These are phyloP conservation scores for Bicyclus anynana DNA, from an alignment of 1,140 invertebrate species.

Conservation along the genomic window DNA sequence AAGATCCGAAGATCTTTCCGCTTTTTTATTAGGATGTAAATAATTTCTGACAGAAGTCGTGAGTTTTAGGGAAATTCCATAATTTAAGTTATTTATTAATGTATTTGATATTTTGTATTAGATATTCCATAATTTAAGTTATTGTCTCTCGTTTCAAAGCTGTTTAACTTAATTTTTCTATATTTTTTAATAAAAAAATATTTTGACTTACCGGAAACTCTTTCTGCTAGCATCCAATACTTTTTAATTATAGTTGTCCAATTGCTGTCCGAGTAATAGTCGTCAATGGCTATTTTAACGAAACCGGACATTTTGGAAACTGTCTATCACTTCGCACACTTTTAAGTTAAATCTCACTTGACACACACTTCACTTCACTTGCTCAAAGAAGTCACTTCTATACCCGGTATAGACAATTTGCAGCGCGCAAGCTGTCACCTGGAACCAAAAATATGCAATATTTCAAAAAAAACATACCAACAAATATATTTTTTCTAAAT, in stretches of 20 bases:
- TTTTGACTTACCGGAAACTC: conserved; percentile 61
- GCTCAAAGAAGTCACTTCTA: conserved; percentile 28
- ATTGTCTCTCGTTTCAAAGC: too few relatives aligned
- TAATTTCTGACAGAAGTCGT: too few relatives aligned
- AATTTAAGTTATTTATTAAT: too few relatives aligned
- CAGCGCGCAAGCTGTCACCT: conserved; percentile 64
- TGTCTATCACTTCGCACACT: conserved; percentile 41
- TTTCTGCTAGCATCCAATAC: conserved; percentile 75
- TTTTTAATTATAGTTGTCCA: conserved; percentile 76
- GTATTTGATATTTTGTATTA: too few relatives aligned
- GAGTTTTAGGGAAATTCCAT: too few relatives aligned
- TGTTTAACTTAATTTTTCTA: too few relatives aligned
- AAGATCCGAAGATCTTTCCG: too few relatives aligned
- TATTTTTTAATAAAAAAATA: not conserved
- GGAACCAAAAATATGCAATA: conserved; percentile 32
- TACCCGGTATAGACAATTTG: conserved; percentile 64
- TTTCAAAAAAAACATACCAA: not conserved
- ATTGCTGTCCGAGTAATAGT: conserved; percentile 74
- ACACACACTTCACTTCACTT: conserved; percentile 38
- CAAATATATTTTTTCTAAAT: not conserved
- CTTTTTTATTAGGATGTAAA: too few relatives aligned
- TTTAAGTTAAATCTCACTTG: conserved; percentile 35
- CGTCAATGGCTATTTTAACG: conserved; percentile 76
- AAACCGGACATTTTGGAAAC: conserved; percentile 72
- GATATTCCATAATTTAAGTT: too few relatives aligned